These are phyloP conservation scores for Xanthia togata DNA, from an alignment of 2,888 invertebrate species.

Conservation along the genomic window DNA sequence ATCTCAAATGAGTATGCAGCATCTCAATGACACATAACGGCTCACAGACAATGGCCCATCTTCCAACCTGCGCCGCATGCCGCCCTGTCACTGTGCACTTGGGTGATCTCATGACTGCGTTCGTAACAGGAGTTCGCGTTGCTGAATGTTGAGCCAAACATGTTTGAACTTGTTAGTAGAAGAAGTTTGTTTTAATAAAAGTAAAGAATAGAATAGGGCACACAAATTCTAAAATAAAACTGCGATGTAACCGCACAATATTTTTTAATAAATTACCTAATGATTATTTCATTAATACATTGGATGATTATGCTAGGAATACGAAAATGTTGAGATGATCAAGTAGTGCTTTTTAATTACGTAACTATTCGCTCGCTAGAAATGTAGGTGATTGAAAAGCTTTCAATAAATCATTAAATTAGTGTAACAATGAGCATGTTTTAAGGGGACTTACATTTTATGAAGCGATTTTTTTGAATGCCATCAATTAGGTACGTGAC, in stretches of 20 bases:
- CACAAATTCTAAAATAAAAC: constrained; percentile 40
- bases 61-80: not conserved
- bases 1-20: not conserved
- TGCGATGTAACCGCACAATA: constrained; percentile 30
- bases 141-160: not conserved
- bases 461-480: not conserved
- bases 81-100: not conserved
- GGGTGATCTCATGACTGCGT: not conserved
- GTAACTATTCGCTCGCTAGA: not conserved
- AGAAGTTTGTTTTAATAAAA: not conserved
- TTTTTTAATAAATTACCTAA: constrained; percentile 36
- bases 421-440: not conserved
- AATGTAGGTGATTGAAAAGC: not conserved
- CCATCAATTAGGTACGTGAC: not conserved
- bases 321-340: not conserved
- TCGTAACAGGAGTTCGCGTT: not conserved
- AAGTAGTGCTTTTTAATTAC: constrained; percentile 6
- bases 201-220: not conserved
- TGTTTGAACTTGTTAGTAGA: not conserved
- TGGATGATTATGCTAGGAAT: constrained; percentile 18
- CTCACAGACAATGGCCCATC: not conserved
- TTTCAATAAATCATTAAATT: not conserved
- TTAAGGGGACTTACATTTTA: not conserved
- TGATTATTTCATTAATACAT: constrained; percentile 29
- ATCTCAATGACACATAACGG: not conserved